phyloP scores from a whole-genome alignment of 2,113 vertebrate genomes.

The Alexandromys fortis region DNA sequence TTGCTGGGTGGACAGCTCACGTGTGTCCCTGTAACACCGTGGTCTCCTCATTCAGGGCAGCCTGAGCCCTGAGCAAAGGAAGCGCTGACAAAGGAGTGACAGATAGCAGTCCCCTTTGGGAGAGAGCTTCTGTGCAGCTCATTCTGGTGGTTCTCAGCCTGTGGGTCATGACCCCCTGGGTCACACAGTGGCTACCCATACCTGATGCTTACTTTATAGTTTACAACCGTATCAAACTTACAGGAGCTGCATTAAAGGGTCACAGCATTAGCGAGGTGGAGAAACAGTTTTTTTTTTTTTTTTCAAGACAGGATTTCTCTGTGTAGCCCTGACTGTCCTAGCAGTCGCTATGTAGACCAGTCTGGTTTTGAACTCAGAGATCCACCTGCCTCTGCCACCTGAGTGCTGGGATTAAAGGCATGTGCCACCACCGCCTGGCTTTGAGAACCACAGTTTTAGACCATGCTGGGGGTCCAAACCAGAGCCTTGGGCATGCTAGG shows the following conservation, averaged over 20 bases:
- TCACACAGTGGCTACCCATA: background rate
- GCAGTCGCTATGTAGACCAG: background rate
- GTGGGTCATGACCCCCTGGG: background rate
- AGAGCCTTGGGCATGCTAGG: background rate
- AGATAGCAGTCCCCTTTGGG: background rate
- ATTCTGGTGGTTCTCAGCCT: background rate
- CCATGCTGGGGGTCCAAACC: background rate
- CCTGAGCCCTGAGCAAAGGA: background rate
- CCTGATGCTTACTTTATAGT: background rate
- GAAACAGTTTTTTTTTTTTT: background rate
- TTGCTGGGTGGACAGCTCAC: background rate
- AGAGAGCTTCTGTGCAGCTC: background rate
- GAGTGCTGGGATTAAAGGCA: background rate
- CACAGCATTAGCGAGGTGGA: background rate
- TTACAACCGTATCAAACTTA: background rate
- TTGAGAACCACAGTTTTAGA: background rate
- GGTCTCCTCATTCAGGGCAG: background rate
- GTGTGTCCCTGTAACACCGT: background rate
- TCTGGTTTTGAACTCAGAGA: background rate
- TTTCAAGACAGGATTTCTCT: background rate
- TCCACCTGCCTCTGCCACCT: background rate
- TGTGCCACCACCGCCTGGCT: fast-evolving
- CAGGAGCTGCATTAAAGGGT: background rate
- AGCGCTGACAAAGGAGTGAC: background rate
- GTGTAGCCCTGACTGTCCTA: background rate